Conservation (phyloP, 2,888 invertebrate species). For the Drosophila pegasa region DNA sequence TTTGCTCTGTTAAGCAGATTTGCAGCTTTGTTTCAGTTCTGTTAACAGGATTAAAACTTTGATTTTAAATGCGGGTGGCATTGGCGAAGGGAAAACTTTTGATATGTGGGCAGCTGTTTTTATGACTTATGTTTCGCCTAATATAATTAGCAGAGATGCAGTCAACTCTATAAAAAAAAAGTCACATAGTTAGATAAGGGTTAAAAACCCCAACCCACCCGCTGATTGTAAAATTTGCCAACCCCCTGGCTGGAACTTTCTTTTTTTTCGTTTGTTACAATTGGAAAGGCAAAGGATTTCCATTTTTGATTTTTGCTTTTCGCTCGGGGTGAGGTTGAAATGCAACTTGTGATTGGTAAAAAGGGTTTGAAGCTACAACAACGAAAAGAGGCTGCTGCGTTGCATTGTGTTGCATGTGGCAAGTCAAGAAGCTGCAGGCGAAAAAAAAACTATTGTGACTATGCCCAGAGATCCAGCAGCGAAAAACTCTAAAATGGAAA, state of each 20-base stretch:
- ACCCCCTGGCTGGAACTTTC: constrained; percentile 47
- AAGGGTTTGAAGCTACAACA: constrained; percentile 20
- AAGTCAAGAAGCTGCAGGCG: constrained; percentile 76
- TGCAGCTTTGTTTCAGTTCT: constrained; percentile 17
- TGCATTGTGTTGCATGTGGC: constrained; percentile 51
- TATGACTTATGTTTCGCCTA: constrained; percentile 62
- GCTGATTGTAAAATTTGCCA: constrained; percentile 39
- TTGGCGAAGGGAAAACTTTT: constrained; percentile 16
- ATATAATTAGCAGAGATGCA: constrained; percentile 69
- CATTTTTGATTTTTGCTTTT: constrained; percentile 26
- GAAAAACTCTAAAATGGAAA: constrained; percentile 18
- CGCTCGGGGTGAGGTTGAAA: constrained; percentile 4
- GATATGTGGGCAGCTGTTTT: constrained; percentile 77
- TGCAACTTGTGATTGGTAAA: constrained; percentile 65
- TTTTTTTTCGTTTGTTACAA: constrained; percentile 63
- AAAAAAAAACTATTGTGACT: constrained; percentile 28
- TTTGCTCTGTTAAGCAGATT: constrained; percentile 67
- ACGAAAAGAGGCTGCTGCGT: constrained; percentile 30
- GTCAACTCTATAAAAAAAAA: constrained; percentile 33
- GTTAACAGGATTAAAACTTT: constrained; percentile 40
- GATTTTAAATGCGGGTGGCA: constrained; percentile 56
- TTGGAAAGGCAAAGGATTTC: constrained; percentile 59
- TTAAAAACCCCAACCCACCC: constrained; percentile 37
- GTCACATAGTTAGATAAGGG: constrained; percentile 52
- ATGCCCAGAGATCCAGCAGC: constrained; percentile 51